Percentiles rank a stretch among this genome's conserved stretches.
Evolutionary conservation across 92 coral and sea anemone species (phyloP).

Genomic region (Epizoanthus rinbou): DNA sequence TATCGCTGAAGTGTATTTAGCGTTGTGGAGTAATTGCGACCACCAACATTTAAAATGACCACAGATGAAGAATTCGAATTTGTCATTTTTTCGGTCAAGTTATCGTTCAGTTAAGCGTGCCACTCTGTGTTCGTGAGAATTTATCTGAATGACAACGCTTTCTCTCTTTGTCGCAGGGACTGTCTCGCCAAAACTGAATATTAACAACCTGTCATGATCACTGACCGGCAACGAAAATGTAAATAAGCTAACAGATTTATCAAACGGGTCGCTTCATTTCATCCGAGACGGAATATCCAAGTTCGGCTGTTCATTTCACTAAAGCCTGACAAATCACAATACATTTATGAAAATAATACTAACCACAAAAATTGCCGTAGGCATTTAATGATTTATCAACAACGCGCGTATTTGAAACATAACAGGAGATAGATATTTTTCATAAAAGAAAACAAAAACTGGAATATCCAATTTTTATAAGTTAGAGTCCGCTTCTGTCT

Average conservation of each 20-base stretch:
- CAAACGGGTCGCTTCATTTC: background rate
- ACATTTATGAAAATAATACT: no score
- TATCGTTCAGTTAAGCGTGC: background rate
- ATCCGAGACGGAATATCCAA: background rate
- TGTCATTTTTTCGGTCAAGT: background rate
- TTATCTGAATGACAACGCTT: no score
- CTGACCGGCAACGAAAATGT: constrained; percentile 21
- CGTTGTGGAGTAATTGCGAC: constrained; percentile 71
- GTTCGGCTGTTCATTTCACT: no score
- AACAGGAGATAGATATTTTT: no score
- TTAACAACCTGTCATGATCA: constrained; percentile 27
- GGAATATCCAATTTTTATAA: no score
- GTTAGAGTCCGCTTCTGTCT: no score
- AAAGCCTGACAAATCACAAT: no score
- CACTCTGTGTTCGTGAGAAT: background rate
- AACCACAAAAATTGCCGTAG: no score
- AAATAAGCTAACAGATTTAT: constrained; percentile 3
- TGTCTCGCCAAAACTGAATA: background rate
- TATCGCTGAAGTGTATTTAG: constrained; percentile 65
- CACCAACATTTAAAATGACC: constrained; percentile 78
- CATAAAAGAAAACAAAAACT: no score
- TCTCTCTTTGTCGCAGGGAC: background rate
- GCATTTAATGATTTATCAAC: no score
- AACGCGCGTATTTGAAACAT: no score
- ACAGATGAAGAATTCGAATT: constrained; percentile 37